Evolutionary conservation across 2,113 vertebrate genomes (phyloP), one percentile per base, ranked within the genome.

Genomic region (Entosphenus tridentatus): DNA sequence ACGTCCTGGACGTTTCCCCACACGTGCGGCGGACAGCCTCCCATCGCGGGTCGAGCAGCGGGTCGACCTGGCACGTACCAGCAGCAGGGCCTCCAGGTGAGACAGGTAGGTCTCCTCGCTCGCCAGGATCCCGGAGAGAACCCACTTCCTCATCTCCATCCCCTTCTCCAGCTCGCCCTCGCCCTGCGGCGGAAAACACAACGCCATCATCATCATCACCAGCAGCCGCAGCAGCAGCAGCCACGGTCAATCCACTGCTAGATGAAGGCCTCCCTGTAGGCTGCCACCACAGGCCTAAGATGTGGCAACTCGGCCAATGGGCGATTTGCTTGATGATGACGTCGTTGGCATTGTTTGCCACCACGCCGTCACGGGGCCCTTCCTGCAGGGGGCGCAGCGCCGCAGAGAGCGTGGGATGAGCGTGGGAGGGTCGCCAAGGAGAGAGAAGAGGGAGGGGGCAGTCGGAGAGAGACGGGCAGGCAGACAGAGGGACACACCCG

Each of bases 31-130:
- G 57, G 17, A 2, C 54, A 10, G 39, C 16, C 16, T 17, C 16
- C 6, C 69, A 12, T 2, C 2, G 13, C 16, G 2, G 5, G 69
- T 17, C 12, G 2, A 55, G 21, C 56, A 11, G 57, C 8, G 0
- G 12, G 1, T 2, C 7, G 0, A 13, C 8, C 10, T 13, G 9
- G 8, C 56, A 78, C 85, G 85, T 75, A 98, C 93, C 86, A 96
- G 78, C 70, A 95, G 75, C 70, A 96, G 78, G 8, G 90, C 90
- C 72, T 98, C 92, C 74, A 98, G 80, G 75, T 98, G 93, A 79
- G 95, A 96, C 71, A 98, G 93, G 78, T 98, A 98, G 80, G 95
- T 96, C 80, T 95, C 93, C 75, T 98, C 93, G 0, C 89, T 96
- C 79, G 92, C 87, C 78, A 98, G 74, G 77, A 98, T 92, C 39